A percentile compares a stretch with the other conserved stretches of the same genome.
These are phyloP conservation scores for Andinoacara biseriatus DNA, from an alignment of 2,113 vertebrate species.

Conservation along the genomic window DNA sequence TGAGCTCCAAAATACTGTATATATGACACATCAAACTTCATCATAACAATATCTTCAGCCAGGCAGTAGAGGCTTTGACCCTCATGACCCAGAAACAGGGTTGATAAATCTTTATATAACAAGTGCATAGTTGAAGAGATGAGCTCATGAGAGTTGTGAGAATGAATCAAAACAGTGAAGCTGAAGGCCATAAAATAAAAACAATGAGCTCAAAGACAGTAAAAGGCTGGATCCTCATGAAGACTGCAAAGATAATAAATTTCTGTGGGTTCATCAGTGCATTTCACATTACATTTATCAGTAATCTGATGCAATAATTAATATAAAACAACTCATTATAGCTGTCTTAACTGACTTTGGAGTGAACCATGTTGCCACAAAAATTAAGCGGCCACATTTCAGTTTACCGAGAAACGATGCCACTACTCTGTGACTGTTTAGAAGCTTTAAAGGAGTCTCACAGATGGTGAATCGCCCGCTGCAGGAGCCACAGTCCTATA, in stretches of 20 bases:
- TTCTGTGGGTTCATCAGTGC: not conserved
- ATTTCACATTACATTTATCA: not conserved
- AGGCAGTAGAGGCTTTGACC: not conserved
- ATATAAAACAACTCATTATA: not conserved
- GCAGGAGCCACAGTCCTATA: slow-evolving; percentile 19
- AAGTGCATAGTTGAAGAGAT: not conserved
- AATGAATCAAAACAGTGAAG: not conserved
- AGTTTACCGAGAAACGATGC: not conserved
- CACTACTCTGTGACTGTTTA: not conserved
- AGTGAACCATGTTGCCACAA: not conserved
- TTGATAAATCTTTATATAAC: not conserved
- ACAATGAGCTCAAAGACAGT: not conserved
- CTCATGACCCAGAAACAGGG: not conserved
- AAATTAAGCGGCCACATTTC: not conserved
- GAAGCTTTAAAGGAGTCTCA: slow-evolving; percentile 1
- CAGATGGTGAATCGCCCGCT: slow-evolving; percentile 5
- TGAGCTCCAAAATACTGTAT: not conserved
- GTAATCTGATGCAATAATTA: not conserved
- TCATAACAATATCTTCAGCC: not conserved
- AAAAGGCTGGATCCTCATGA: accelerated
- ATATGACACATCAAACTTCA: not conserved
- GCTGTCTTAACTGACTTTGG: not conserved
- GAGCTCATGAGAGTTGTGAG: not conserved
- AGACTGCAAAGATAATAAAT: not conserved
- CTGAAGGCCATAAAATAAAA: not conserved